phyloP scores from a whole-genome alignment of 2,888 invertebrate species.

The Eretmocerus hayati region DNA sequence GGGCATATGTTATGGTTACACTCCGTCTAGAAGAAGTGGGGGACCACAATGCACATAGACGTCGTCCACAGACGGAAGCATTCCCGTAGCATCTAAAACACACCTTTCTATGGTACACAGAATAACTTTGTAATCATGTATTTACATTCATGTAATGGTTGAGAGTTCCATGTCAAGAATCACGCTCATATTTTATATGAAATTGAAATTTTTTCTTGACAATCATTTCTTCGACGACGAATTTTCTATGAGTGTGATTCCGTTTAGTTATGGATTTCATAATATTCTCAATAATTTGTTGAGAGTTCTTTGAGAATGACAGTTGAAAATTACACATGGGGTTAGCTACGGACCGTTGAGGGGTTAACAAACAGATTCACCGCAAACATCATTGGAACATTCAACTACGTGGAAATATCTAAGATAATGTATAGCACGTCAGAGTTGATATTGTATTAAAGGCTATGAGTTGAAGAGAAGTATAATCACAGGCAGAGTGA shows the following conservation, averaged over 20 bases:
- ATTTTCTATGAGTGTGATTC: not conserved
- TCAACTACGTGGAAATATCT: not conserved
- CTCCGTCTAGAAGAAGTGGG: conserved; percentile 41
- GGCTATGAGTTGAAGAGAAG: not conserved
- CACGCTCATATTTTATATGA: not conserved
- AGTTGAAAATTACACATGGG: no score
- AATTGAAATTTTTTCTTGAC: not conserved
- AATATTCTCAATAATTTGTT: not conserved
- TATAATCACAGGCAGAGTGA: conserved; percentile 26
- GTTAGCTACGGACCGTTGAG: no score
- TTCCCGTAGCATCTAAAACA: conserved; percentile 45
- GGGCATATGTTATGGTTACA: conserved; percentile 37
- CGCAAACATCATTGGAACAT: conserved; percentile 4
- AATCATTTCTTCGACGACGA: no score
- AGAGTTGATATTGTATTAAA: no score
- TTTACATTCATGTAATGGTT: conserved; percentile 3
- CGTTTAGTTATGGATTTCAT: not conserved
- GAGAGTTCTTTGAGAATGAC: no score
- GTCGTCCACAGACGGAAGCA: conserved; percentile 45
- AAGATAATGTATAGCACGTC: not conserved
- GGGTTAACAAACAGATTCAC: no score
- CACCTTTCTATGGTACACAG: conserved; percentile 43
- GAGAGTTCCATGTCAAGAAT: not conserved
- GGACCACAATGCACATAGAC: conserved; percentile 45
- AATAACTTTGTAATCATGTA: conserved; percentile 23